Evolutionary conservation across 35 echinoderm and acorn worm species (phyloP).

Genomic region (Acanthaster planci): DNA sequence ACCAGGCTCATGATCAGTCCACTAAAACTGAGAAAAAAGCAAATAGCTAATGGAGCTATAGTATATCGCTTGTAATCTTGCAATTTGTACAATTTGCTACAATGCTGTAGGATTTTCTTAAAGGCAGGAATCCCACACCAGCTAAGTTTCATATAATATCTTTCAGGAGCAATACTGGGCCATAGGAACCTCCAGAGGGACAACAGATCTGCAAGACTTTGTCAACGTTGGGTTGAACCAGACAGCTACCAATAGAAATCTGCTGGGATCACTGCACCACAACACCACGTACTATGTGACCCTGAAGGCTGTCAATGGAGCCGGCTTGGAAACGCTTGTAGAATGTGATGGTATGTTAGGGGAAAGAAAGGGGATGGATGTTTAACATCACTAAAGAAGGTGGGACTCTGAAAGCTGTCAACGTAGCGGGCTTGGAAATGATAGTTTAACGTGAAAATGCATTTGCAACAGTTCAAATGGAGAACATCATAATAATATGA

Average conservation of each 20-base stretch:
- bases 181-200: conserved; percentile 41
- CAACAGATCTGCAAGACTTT: conserved; percentile 49
- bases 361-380: neutral
- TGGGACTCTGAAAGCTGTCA: neutral
- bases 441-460: neutral
- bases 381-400: neutral
- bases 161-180: conserved; percentile 46
- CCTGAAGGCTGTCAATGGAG: conserved; percentile 42
- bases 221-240: conserved; percentile 29
- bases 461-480: neutral
- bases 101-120: too few species aligned
- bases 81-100: too few species aligned
- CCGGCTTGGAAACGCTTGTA: conserved; percentile 31
- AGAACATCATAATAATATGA: neutral
- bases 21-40: too few species aligned
- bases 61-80: too few species aligned
- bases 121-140: too few species aligned
- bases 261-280: conserved; percentile 20
- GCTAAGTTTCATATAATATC: neutral
- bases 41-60: too few species aligned
- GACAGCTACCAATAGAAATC: conserved; percentile 13
- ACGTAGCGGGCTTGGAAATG: too few species aligned
- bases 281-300: conserved; percentile 50
- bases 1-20: too few species aligned
- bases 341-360: conserved; percentile 20